Percentiles rank a stretch among this genome's conserved stretches.
Evolutionary conservation across 2,888 invertebrate genomes (phyloP).

Genomic region (Romanomermis culicivorax): DNA sequence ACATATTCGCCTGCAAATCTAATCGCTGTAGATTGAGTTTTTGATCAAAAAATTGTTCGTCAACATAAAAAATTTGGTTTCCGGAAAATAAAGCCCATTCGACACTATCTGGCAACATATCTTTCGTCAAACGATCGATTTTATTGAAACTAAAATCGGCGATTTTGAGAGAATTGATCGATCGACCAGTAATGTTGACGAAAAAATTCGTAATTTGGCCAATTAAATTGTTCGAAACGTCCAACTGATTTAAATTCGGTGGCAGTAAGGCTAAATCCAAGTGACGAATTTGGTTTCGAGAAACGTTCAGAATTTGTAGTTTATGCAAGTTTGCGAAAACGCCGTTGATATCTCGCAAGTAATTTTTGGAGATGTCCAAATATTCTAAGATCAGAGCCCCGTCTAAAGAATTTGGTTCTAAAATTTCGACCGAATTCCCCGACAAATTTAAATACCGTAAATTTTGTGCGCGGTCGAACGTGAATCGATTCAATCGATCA

Average conservation of each 20-base stretch:
- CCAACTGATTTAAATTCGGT: background rate
- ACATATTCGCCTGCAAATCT: background rate
- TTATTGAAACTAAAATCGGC: constrained; percentile 76
- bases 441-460: constrained; percentile 35
- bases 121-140: constrained; percentile 31
- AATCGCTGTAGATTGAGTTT: constrained; percentile 6
- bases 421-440: constrained; percentile 42
- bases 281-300: background rate
- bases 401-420: background rate
- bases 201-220: background rate
- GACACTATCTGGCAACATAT: constrained; percentile 8
- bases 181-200: background rate
- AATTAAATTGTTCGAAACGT: background rate
- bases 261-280: background rate
- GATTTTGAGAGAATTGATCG: constrained; percentile 28
- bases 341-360: background rate
- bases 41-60: background rate
- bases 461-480: constrained; percentile 5
- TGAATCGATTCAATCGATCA: background rate
- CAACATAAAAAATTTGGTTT: constrained; percentile 9
- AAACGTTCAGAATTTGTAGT: background rate
- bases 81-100: constrained; percentile 3
- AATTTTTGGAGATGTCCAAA: background rate
- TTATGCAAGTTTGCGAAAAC: background rate
- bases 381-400: background rate